These are phyloP conservation scores for Platalea minor DNA, from an alignment of 2,797 vertebrate species.

Conservation along the genomic window DNA sequence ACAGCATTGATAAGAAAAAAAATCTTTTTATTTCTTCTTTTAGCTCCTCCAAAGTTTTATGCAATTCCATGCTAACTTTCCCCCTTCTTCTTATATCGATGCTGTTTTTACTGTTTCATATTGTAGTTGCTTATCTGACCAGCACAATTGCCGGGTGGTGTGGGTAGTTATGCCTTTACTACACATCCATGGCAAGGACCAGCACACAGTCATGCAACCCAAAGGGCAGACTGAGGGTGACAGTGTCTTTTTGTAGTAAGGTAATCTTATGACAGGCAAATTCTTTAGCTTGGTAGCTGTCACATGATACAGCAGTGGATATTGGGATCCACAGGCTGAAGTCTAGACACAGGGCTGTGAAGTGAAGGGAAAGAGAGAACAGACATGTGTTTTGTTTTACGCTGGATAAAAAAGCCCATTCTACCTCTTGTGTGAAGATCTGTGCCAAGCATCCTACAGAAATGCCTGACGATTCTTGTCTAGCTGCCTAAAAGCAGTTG, in stretches of 20 bases:
- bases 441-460: not conserved
- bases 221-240: not conserved
- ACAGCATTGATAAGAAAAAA: not conserved
- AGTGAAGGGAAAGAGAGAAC: not conserved
- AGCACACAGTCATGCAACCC: not conserved
- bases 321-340: not conserved
- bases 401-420: not conserved
- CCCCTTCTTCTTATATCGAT: not conserved
- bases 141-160: not conserved
- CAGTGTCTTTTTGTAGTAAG: not conserved
- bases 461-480: not conserved
- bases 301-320: not conserved
- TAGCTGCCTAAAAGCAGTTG: not conserved
- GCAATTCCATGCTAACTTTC: not conserved
- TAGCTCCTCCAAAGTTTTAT: not conserved
- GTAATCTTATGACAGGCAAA: not conserved
- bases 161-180: not conserved
- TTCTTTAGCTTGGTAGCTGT: not conserved
- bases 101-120: not conserved
- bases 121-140: not conserved
- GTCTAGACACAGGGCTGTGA: not conserved
- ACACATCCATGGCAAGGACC: not conserved
- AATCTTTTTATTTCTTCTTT: not conserved
- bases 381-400: accelerated
- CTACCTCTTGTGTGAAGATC: not conserved